These are phyloP conservation scores for Drymodes brunneopygia DNA, from an alignment of 2,113 vertebrate species.

Conservation along the genomic window DNA sequence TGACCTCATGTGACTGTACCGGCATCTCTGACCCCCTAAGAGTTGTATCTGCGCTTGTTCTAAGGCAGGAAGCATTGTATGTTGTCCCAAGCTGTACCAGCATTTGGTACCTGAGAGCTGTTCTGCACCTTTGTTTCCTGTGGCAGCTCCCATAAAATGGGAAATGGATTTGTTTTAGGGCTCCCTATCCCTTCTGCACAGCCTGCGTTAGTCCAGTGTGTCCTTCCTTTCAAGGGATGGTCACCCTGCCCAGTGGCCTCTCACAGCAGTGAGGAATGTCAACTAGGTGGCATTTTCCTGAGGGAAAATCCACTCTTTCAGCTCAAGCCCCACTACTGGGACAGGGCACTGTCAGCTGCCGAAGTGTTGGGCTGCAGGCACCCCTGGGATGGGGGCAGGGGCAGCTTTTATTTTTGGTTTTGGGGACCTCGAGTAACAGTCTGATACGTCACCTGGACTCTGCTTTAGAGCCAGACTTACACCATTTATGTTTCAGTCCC, in stretches of 20 bases:
- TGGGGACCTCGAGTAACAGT: not conserved
- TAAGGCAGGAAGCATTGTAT: fast-evolving
- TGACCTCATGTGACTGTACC: not conserved
- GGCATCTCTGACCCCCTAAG: not conserved
- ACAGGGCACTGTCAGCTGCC: not conserved
- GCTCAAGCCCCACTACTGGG: not conserved
- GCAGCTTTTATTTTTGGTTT: not conserved
- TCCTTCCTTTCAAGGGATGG: not conserved
- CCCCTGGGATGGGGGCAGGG: not conserved
- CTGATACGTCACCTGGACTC: not conserved
- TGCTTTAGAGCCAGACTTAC: not conserved
- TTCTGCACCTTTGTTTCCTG: not conserved
- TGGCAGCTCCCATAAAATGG: not conserved
- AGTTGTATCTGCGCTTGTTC: not conserved
- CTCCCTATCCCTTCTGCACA: not conserved
- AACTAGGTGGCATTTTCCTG: not conserved
- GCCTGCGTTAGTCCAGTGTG: not conserved
- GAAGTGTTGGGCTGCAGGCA: fast-evolving
- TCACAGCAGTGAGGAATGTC: not conserved
- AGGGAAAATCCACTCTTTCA: not conserved
- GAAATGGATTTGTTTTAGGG: not conserved
- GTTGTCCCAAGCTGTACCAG: not conserved
- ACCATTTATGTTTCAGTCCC: fast-evolving
- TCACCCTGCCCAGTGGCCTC: fast-evolving
- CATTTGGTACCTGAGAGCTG: fast-evolving